Base-by-base conservation (phyloP, 2,797 vertebrate species). In the Meriones psammophilus region DNA sequence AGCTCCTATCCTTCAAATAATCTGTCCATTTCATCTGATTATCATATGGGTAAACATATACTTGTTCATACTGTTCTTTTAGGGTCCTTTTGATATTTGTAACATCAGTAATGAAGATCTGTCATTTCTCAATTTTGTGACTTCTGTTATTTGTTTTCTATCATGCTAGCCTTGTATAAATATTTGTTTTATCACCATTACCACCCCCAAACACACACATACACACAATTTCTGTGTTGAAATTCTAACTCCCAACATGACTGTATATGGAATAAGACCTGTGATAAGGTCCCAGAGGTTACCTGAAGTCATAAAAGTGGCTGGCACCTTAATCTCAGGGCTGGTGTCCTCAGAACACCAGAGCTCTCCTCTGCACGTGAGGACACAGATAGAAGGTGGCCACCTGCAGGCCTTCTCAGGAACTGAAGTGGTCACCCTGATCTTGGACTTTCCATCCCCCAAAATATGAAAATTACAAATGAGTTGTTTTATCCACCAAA, bases 381-480 rank as follows among this genome's bases (percentile, higher is more conserved):
- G 73, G 24, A 54, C 42, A 77, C 39, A 74, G 36, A 42, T 36
- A 89, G 68, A 87, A 87, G 76, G 66, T 62, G 58, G 80, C 50
- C 73, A 78, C 26, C 24, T 94, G 33, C 39, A 86, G 28, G 64
- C 50, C 73, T 85, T 62, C 62, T 39, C 46, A 68, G 66, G 46
- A 93, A 68, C 36, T 89, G 42, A 68, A 89, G 54, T 89, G 60
- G 42, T 68, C 42, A 54, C 20, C 58, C 8, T 89, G 58, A 77
- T 77, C 73, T 77, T 89, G 73, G 58, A 50, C 74, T 89, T 78
- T 18, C 14, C 3, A 68, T 9, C 42, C 42, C 88, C 9, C 18
- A 64, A 89, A 78, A 14, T 18, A 13, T 76, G 68, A 81, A n/a
- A 90, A 86, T 81, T 76, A 91, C 64, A 87, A 68, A 60, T 90